Evolutionary conservation across 2,113 vertebrate species (phyloP).

Genomic region (Myrmophylax atrothorax): DNA sequence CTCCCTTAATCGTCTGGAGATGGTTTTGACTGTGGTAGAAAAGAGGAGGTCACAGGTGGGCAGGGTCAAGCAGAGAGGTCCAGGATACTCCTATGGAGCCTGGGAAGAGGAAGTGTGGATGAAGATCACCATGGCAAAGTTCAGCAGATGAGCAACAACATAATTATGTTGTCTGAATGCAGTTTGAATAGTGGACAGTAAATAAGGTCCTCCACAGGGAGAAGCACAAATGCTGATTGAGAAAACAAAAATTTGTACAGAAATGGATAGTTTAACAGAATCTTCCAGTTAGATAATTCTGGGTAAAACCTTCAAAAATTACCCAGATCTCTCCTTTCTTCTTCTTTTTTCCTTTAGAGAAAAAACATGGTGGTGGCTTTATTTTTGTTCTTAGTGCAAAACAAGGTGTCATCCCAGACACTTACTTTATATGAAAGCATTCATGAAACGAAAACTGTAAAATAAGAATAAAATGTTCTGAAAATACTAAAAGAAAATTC

Average conservation of each 20-base stretch:
- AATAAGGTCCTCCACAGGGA: background rate
- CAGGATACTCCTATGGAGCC: background rate
- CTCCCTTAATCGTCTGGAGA: background rate
- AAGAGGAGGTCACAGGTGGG: background rate
- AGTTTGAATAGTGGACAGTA: background rate
- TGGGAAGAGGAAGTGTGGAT: background rate
- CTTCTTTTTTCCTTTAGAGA: background rate
- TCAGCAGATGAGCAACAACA: rapidly evolving
- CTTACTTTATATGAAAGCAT: background rate
- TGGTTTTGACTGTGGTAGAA: background rate
- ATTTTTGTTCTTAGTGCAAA: background rate
- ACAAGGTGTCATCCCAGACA: background rate
- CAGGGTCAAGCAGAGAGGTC: background rate
- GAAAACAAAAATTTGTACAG: background rate
- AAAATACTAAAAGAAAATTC: background rate
- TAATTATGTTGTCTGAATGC: background rate
- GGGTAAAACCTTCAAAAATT: background rate
- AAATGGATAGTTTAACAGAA: background rate
- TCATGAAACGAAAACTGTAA: background rate
- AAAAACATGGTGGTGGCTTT: background rate
- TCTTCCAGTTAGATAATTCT: background rate
- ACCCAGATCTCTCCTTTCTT: background rate
- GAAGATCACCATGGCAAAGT: rapidly evolving
- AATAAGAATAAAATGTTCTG: background rate
- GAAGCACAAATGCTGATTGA: background rate